These are phyloP conservation scores for Amyelois transitella DNA, from an alignment of 1,140 invertebrate genomes.

Conservation along the genomic window DNA sequence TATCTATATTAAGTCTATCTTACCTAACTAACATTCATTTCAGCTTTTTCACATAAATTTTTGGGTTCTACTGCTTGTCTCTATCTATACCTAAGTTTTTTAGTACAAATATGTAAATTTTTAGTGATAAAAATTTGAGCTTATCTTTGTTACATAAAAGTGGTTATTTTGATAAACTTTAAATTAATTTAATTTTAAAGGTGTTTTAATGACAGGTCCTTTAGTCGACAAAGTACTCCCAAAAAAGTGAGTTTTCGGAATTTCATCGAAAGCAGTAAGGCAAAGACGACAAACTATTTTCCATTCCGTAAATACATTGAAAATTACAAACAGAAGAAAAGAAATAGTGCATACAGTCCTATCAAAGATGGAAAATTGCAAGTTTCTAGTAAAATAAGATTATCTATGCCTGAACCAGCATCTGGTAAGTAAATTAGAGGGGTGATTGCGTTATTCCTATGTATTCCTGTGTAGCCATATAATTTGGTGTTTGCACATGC, in stretches of 20 bases:
- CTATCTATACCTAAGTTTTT: neutral
- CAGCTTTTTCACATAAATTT: neutral
- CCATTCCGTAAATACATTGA: constrained; percentile 58
- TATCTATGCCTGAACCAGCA: constrained; percentile 39
- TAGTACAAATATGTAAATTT: neutral
- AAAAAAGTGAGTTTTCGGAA: constrained; percentile 65
- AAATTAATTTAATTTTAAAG: neutral
- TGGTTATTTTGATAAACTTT: neutral
- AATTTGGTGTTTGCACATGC: no score
- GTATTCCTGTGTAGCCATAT: no score
- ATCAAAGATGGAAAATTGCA: constrained; percentile 50
- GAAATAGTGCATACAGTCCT: constrained; percentile 43
- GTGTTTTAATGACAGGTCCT: constrained; percentile 33
- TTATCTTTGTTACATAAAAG: no score
- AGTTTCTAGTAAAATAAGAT: constrained; percentile 45
- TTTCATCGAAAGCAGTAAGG: constrained; percentile 61
- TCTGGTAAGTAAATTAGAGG: constrained; percentile 44
- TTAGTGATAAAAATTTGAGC: neutral
- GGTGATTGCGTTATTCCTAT: no score
- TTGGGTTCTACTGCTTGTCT: neutral
- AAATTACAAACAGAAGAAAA: constrained; percentile 58
- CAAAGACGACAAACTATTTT: constrained; percentile 55
- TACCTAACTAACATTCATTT: neutral
- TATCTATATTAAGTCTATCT: no score
- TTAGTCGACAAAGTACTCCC: constrained; percentile 60